Evolutionary conservation across 1,140 invertebrate species (phyloP), one percentile per base, ranked within the genome.

Genomic region (Drosophila baimaii): DNA sequence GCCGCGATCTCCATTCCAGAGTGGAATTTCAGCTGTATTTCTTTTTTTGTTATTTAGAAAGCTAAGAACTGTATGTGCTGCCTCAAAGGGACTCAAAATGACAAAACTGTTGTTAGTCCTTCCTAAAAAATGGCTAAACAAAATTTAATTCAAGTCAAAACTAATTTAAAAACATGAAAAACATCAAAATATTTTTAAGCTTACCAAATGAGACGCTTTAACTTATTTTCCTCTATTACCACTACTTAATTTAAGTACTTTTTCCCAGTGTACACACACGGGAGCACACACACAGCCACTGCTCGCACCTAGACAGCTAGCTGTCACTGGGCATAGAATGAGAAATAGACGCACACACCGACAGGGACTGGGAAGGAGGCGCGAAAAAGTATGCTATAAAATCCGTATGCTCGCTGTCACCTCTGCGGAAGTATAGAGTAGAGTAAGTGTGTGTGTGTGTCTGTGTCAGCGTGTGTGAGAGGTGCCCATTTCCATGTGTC

Each of bases 381-480:
- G 70, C 82, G 62, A 49, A 88, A 86, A 86, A 88, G 71, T 82
- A 70, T 82, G 83, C 82, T 86, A 88, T 72, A 62, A 81, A 85
- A 85, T 71, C 55, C 66, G 70, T 64, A 68, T 86, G 65, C 44
- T 49, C n/a, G 12, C n/a, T 44, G 37, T 76, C 66, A 71, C 66
- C 57, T 70, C 35, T 41, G 23, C 47, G 23, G 33, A 12, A 51
- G 25, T 46, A 39, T 27, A 5, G 9, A 19, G 43, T 27, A 5
- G 9, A 19, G 43, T 46, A 13, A 19, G 52, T 41, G 33, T 10
- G 23, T 54, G 5, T 33, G 49, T 41, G 33, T 47, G 35, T 23
- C 12, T 25, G 17, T 41, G 29, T n/a, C n/a, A 35, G 52, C 13
- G 15, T n/a, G n/a, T n/a, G n/a, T n/a, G n/a, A n/a, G n/a, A n/a